These are phyloP conservation scores for Caenorhabditis parvicauda DNA, from an alignment of 2,888 invertebrate species.

Conservation along the genomic window DNA sequence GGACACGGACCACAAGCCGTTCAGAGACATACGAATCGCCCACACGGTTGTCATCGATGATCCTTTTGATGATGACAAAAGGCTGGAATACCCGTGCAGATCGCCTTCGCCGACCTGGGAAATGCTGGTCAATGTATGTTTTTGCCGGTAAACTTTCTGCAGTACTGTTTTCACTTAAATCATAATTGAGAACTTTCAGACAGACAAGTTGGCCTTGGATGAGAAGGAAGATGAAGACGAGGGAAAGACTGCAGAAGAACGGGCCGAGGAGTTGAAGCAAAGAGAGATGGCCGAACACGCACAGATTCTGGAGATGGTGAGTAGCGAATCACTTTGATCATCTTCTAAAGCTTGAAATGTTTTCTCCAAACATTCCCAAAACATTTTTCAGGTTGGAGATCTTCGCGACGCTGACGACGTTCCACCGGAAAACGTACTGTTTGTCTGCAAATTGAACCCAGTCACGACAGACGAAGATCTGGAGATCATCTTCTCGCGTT, in stretches of 20 bases:
- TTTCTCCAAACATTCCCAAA: not conserved
- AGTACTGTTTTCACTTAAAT: not conserved
- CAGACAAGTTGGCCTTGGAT: constrained; percentile 57
- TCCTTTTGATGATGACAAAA: constrained; percentile 85
- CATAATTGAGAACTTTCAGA: constrained; percentile 13
- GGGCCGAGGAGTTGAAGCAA: constrained; percentile 82
- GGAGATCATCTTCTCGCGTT: constrained; percentile 93
- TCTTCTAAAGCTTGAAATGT: not conserved
- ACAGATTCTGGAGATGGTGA: constrained; percentile 89
- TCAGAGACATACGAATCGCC: constrained; percentile 90
- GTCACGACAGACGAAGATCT: constrained; percentile 84
- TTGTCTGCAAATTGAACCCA: constrained; percentile 97
- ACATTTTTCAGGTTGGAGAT: constrained; percentile 74
- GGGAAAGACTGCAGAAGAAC: constrained; percentile 80
- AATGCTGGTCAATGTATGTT: constrained; percentile 53
- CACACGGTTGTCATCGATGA: constrained; percentile 94
- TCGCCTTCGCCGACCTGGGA: constrained; percentile 87
- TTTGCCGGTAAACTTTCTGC: not conserved
- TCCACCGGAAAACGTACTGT: constrained; percentile 96
- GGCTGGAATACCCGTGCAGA: constrained; percentile 75
- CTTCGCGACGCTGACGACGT: constrained; percentile 93
- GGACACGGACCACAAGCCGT: constrained; percentile 84
- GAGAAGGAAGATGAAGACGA: constrained; percentile 69
- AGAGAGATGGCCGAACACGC: constrained; percentile 94
- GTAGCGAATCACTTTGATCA: not conserved